Conservation (phyloP, 2,113 vertebrate species). For the Carollia perspicillata region DNA sequence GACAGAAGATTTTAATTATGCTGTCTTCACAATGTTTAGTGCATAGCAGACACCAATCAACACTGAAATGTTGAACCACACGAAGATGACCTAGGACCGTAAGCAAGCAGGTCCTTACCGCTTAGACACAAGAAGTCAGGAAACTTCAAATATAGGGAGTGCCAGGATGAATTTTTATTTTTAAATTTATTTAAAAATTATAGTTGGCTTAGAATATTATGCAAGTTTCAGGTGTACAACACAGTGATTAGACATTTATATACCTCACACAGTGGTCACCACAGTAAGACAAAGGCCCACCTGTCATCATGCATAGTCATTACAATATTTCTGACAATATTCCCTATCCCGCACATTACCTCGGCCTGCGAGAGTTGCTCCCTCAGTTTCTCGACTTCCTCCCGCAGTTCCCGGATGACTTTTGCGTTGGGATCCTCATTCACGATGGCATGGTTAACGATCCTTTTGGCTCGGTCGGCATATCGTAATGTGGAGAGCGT, state of each 20-base stretch:
- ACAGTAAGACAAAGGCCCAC: background rate
- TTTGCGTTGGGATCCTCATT: conserved; percentile 98
- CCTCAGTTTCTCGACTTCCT: conserved; percentile 96
- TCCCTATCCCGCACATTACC: conserved; percentile 77
- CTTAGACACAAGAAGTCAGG: background rate
- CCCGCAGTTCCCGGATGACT: conserved; percentile 95
- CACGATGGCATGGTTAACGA: conserved; percentile 96
- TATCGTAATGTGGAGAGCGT: conserved; percentile 96
- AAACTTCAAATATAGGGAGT: background rate
- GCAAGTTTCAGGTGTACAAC: background rate
- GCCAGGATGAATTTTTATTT: background rate
- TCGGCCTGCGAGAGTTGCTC: conserved; percentile 96
- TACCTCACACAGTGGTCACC: background rate
- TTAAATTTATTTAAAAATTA: background rate
- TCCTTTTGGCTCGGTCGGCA: conserved; percentile 96
- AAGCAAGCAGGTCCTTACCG: fast-evolving
- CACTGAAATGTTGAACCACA: background rate
- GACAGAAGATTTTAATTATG: background rate
- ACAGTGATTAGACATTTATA: background rate
- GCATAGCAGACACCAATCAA: background rate
- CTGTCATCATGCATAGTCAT: background rate
- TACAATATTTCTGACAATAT: background rate
- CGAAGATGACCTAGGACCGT: fast-evolving
- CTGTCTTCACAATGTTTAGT: background rate
- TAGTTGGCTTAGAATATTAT: background rate